These are phyloP conservation scores for Sphenodon punctatus DNA, from an alignment of 2,797 vertebrate genomes.

Conservation along the genomic window DNA sequence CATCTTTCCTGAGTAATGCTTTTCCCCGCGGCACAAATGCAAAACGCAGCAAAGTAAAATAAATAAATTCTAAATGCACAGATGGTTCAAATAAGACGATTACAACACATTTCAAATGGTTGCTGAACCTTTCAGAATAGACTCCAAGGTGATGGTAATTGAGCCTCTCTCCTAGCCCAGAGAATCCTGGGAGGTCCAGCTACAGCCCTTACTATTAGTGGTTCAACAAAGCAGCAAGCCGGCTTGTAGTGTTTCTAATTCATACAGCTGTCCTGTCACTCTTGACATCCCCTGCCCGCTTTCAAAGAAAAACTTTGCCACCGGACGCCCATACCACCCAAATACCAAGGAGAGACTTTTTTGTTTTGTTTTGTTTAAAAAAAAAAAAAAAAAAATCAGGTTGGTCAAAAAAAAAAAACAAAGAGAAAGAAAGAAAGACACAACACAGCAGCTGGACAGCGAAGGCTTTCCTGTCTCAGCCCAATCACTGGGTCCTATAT, in stretches of 20 bases:
- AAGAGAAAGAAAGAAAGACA: not conserved
- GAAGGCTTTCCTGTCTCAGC: not conserved
- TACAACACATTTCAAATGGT: not conserved
- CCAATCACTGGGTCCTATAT: conserved; percentile 52
- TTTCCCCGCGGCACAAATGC: not conserved
- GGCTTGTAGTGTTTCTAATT: not conserved
- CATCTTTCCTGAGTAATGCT: not conserved
- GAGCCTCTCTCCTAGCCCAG: not conserved
- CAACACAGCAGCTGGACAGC: conserved; percentile 43
- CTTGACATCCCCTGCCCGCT: conserved; percentile 22
- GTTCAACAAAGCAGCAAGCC: not conserved
- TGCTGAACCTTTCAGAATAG: not conserved
- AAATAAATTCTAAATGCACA: conserved; percentile 1
- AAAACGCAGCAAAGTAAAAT: not conserved
- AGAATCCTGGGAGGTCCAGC: conserved; percentile 32
- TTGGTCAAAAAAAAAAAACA: not conserved
- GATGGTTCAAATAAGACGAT: conserved; percentile 52
- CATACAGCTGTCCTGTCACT: conserved; percentile 26
- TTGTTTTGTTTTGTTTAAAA: no score
- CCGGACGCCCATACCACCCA: not conserved
- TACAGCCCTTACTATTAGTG: fast-evolving
- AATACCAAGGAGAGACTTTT: not conserved
- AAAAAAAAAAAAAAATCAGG: not conserved
- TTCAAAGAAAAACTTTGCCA: conserved; percentile 29
- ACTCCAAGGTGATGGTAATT: not conserved